Evolutionary conservation across 2,888 invertebrate genomes (phyloP).

Genomic region (Hydropsyche betteni): DNA sequence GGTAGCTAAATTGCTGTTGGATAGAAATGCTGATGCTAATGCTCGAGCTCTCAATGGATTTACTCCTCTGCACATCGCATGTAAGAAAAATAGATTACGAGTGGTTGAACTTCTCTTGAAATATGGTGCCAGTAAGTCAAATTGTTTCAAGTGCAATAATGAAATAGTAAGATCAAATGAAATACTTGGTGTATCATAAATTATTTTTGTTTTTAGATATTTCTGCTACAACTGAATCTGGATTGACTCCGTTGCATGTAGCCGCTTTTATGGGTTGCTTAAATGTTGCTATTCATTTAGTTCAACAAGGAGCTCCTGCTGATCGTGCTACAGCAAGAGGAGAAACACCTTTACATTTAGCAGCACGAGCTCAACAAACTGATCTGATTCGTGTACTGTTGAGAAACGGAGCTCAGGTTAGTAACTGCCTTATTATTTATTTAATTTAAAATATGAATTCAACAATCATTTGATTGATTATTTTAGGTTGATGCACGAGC

Average conservation of each 20-base stretch:
- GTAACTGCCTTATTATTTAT: not conserved
- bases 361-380: slow-evolving; percentile 96
- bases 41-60: slow-evolving; percentile 97
- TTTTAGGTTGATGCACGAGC: slow-evolving; percentile 71
- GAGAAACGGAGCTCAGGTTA: slow-evolving; percentile 88
- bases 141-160: not conserved
- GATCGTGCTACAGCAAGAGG: slow-evolving; percentile 96
- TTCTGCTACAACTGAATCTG: slow-evolving; percentile 78
- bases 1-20: slow-evolving; percentile 90
- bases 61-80: slow-evolving; percentile 97
- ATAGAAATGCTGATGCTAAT: slow-evolving; percentile 96
- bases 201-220: slow-evolving; percentile 60
- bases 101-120: slow-evolving; percentile 94
- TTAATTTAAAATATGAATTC: not conserved
- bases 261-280: slow-evolving; percentile 99
- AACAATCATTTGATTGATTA: slow-evolving; percentile 5
- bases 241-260: slow-evolving; percentile 95
- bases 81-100: slow-evolving; percentile 98
- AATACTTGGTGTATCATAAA: no score
- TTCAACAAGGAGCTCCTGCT: slow-evolving; percentile 92
- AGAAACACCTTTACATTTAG: slow-evolving; percentile 95
- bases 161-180: not conserved
- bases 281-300: slow-evolving; percentile 95
- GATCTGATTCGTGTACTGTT: slow-evolving; percentile 96
- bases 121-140: slow-evolving; percentile 83